These are phyloP conservation scores for Cathartes aura DNA, from an alignment of 2,113 vertebrate genomes.

Conservation along the genomic window DNA sequence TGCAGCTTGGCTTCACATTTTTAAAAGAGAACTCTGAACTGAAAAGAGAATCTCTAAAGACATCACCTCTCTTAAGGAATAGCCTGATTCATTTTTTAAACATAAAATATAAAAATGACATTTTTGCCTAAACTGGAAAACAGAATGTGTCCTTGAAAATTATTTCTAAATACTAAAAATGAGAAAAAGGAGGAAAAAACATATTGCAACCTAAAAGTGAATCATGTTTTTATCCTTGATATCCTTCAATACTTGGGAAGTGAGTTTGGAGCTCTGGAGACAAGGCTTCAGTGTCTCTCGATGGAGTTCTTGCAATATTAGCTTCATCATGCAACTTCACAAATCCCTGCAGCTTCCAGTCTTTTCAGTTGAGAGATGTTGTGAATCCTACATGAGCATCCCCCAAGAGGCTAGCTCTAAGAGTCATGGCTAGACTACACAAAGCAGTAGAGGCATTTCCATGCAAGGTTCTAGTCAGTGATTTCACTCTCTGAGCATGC, in stretches of 20 bases:
- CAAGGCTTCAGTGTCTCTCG: background rate
- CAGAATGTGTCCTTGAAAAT: background rate
- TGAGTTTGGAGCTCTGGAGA: background rate
- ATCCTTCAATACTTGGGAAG: background rate
- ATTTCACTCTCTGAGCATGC: background rate
- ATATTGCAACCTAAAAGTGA: background rate
- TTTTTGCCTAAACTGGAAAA: background rate
- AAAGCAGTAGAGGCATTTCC: background rate
- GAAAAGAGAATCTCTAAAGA: background rate
- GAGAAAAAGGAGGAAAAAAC: fast-evolving
- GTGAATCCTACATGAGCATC: background rate
- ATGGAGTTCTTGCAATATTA: background rate
- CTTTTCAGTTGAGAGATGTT: background rate
- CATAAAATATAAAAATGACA: background rate
- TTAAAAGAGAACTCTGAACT: background rate
- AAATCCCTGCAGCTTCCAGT: background rate
- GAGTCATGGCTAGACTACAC: background rate
- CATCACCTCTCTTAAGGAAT: background rate
- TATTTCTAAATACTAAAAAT: background rate
- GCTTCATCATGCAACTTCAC: background rate
- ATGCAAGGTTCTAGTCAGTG: background rate
- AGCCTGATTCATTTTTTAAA: background rate
- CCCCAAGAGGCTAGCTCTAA: background rate
- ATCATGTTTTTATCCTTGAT: background rate
- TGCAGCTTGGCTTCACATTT: background rate